Conservation (phyloP, 92 coral and sea anemone genomes). For the Heliopora coerulea region DNA sequence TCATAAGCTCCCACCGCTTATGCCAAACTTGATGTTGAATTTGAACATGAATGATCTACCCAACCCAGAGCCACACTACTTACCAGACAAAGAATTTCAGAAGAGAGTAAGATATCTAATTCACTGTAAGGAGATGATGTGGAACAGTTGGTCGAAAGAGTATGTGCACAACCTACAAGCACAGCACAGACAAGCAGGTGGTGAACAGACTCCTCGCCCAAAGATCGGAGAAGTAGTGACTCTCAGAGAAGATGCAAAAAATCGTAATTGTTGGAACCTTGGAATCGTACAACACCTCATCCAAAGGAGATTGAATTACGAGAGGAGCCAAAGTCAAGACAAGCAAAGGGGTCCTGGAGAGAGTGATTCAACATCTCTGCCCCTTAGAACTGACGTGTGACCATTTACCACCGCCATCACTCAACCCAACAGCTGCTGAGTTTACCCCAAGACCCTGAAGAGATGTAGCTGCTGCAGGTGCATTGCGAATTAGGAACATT, state of each 20-base stretch:
- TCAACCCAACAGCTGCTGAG: no score
- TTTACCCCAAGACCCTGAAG: no score
- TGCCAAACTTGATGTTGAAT: conserved; percentile 38
- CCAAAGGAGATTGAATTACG: conserved; percentile 2
- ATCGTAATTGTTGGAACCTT: conserved; percentile 31
- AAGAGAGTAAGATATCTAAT: no score
- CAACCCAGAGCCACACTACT: not conserved
- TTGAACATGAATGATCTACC: conserved; percentile 38
- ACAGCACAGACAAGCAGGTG: conserved; percentile 33
- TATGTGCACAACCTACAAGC: conserved; percentile 35
- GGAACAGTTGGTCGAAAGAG: conserved; percentile 53
- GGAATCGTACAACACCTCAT: conserved; percentile 30
- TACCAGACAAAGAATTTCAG: conserved; percentile 10
- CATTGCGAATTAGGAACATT: no score
- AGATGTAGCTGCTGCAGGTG: no score
- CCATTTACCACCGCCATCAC: no score
- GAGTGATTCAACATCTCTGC: no score
- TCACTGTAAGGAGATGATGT: no score
- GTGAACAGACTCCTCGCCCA: conserved; percentile 25
- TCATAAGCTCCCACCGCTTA: not conserved
- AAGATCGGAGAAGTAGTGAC: conserved; percentile 22
- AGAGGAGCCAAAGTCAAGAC: no score
- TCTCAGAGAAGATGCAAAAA: conserved; percentile 24
- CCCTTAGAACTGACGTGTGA: no score
- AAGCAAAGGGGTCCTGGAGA: no score